phyloP scores from a whole-genome alignment of 2,113 vertebrate species.

The Ivindomyrus marchei region DNA sequence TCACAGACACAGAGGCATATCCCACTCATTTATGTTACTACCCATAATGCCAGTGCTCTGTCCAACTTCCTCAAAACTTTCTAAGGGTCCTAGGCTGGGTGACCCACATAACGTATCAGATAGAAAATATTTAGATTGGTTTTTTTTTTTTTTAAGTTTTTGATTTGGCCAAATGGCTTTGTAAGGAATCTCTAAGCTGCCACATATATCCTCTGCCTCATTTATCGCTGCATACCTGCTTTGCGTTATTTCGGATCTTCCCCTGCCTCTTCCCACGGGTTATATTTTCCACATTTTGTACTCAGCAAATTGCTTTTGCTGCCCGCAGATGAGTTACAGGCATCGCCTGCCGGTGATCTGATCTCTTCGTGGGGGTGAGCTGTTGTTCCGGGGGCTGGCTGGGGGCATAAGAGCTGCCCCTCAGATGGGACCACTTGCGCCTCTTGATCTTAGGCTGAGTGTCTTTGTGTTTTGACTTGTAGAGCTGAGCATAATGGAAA shows the following conservation, averaged over 20 bases:
- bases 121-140: not conserved
- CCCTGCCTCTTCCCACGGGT: not conserved
- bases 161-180: not conserved
- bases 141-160: not conserved
- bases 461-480: not conserved
- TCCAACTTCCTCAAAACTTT: not conserved
- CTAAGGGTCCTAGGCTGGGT: not conserved
- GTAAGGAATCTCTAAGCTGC: no score
- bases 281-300: not conserved
- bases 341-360: not conserved
- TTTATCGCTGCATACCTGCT: not conserved
- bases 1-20: not conserved
- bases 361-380: not conserved
- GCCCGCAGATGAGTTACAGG: not conserved
- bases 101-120: not conserved
- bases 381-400: not conserved
- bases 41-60: not conserved
- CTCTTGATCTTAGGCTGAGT: not conserved
- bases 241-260: no score
- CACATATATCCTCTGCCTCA: not conserved
- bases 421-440: not conserved
- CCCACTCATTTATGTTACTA: not conserved
- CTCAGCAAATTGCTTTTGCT: not conserved
- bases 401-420: not conserved
- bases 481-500: not conserved